Evolutionary conservation across 2,888 invertebrate genomes (phyloP), one percentile per base, ranked within the genome.

Genomic region (Cheilosia scutellata): DNA sequence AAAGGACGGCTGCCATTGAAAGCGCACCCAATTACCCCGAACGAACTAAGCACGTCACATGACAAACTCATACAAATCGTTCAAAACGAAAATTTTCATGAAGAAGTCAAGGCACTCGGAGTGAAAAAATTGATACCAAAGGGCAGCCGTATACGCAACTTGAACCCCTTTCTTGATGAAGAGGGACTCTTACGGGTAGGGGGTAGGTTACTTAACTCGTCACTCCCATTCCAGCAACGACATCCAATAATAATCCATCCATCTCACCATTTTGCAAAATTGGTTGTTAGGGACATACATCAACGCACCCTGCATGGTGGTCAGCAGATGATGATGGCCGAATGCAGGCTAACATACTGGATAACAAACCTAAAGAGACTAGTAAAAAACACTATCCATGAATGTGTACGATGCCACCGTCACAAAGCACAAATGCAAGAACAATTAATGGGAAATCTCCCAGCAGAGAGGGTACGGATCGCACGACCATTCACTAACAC

Each of bases 131-230:
- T 1, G 5, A n/a, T 49, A 2, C n/a, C 42, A 5, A 65, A 49
- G 31, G 5, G 49, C 1, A 66, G 58, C 20, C 25, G 6, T 9
- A 65, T 76, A 27, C 27, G 11, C 13, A 76, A 29, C 29, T 16
- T 76, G 0, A 66, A 58, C 27, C 76, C 40, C 0, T 76, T 76
- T 42, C 7, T 58, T 3, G 60, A 60, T 4, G n/a, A n/a, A n/a
- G n/a, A n/a, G n/a, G n/a, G 7, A 20, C 2, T 47, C 1, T 7
- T 42, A 20, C 5, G 20, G 47, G 47, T 47, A 16, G 47, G 47
- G 2, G 47, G 47, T 7, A 6, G 55, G 5, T 20, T 57, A 42
- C 9, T 25, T 1, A 55, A 44, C 2, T 16, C 55, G 2, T 13
- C 42, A n/a, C 16, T 68, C 16, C 27, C 55, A 4, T 55, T 44